Conservation (phyloP, 2,888 invertebrate genomes). For the Drosophila macrospina region DNA sequence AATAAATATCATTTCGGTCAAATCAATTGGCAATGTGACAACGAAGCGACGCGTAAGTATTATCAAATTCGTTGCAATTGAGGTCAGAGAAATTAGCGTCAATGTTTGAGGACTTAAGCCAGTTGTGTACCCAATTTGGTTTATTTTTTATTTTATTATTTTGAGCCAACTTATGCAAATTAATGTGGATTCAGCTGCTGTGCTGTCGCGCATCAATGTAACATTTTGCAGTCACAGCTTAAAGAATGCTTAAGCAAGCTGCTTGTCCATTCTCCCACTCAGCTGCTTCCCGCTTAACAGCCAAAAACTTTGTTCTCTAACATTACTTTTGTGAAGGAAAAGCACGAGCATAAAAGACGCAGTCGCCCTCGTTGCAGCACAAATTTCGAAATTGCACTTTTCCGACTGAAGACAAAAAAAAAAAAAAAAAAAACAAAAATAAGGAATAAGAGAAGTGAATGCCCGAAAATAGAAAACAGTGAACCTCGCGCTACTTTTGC, state of each 20-base stretch:
- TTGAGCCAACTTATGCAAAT: slow-evolving; percentile 64
- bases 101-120: slow-evolving; percentile 35
- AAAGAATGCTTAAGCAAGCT: slow-evolving; percentile 40
- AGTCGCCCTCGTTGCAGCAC: slow-evolving; percentile 51
- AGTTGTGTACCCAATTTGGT: slow-evolving; percentile 16
- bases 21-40: slow-evolving; percentile 63
- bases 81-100: slow-evolving; percentile 72
- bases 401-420: slow-evolving; percentile 65
- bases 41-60: slow-evolving; percentile 35
- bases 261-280: slow-evolving; percentile 2
- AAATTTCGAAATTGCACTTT: slow-evolving; percentile 78
- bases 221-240: slow-evolving; percentile 46
- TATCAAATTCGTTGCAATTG: slow-evolving; percentile 46
- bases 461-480: slow-evolving; percentile 6
- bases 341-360: slow-evolving; percentile 41
- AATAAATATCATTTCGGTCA: slow-evolving; percentile 43
- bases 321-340: slow-evolving; percentile 43
- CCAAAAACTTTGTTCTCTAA: slow-evolving; percentile 64
- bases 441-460: slow-evolving; percentile 21
- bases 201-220: slow-evolving; percentile 36
- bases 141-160: too few relatives aligned
- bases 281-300: slow-evolving; percentile 12
- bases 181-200: slow-evolving; percentile 52
- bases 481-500: slow-evolving; percentile 54
- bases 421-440: too few relatives aligned